A percentile compares a stretch with the other conserved stretches of the same genome.
Conservation (phyloP, 1,140 invertebrate species). For the Drosophila yakuba region DNA sequence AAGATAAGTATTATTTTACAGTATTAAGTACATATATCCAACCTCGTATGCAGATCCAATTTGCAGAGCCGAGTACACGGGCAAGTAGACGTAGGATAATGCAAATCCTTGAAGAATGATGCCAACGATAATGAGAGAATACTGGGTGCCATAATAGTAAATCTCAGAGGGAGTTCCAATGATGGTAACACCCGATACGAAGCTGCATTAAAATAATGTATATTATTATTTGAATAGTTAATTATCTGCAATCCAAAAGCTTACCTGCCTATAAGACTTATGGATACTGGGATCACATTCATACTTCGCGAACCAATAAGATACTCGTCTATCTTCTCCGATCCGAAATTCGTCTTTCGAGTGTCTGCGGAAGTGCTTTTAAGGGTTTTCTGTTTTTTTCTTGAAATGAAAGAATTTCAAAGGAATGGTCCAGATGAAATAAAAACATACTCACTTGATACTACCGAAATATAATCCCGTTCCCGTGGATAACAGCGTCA, state of each 20-base stretch:
- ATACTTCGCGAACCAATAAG: conserved; percentile 90
- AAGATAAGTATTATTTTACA: no score
- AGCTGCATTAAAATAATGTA: conserved; percentile 85
- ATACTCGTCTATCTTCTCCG: conserved; percentile 87
- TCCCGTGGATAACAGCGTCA: conserved; percentile 87
- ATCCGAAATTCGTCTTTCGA: conserved; percentile 67
- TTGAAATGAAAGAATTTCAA: neutral
- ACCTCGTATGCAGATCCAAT: conserved; percentile 94
- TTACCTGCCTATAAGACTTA: conserved; percentile 93
- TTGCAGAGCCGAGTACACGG: conserved; percentile 91
- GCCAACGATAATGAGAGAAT: conserved; percentile 90
- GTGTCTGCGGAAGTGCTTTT: neutral
- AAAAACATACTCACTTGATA: conserved; percentile 51
- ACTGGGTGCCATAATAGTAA: conserved; percentile 93
- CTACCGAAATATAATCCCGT: conserved; percentile 91
- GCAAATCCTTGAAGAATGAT: conserved; percentile 88
- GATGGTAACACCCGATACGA: conserved; percentile 95
- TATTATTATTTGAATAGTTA: neutral
- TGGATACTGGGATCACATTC: conserved; percentile 91
- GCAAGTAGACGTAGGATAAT: conserved; percentile 91
- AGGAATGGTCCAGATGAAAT: neutral
- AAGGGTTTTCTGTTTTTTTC: conserved; percentile 35
- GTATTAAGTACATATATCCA: conserved; percentile 9
- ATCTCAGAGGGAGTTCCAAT: conserved; percentile 94
- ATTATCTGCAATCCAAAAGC: neutral